These are phyloP conservation scores for Ophion costatus DNA, from an alignment of 2,888 invertebrate species.

Conservation along the genomic window DNA sequence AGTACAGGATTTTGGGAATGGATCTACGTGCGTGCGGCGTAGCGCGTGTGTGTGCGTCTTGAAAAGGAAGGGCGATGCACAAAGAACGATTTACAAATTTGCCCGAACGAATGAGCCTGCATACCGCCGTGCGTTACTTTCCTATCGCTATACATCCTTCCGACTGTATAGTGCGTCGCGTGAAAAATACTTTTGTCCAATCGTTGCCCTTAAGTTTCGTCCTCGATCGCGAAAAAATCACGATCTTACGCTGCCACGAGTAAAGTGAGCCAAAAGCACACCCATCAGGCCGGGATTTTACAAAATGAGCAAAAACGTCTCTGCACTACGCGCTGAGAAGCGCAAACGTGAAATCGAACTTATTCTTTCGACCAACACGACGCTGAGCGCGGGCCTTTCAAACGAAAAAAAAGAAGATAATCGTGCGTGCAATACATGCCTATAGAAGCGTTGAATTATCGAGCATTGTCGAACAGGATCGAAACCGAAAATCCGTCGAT, in stretches of 20 bases:
- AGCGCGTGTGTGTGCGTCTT: constrained; percentile 62
- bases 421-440: not conserved
- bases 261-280: not conserved
- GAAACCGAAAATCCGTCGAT: constrained; percentile 12
- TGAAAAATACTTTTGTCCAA: not conserved
- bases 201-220: not conserved
- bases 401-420: constrained; percentile 60
- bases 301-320: constrained; percentile 1
- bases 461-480: not conserved
- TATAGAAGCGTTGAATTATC: not conserved
- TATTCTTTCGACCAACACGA: constrained; percentile 37
- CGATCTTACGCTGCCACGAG: not conserved
- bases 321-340: not conserved
- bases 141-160: not conserved
- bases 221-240: not conserved
- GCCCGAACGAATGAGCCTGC: constrained; percentile 58
- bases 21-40: constrained; percentile 1
- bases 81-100: constrained; percentile 69
- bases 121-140: not conserved
- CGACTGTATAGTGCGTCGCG: not conserved
- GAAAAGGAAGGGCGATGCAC: constrained; percentile 69
- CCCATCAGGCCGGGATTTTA: not conserved
- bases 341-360: constrained; percentile 49
- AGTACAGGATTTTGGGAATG: constrained; percentile 20
- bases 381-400: constrained; percentile 71